phyloP scores from a whole-genome alignment of 2,113 vertebrate species.

The Dasyornis broadbenti region DNA sequence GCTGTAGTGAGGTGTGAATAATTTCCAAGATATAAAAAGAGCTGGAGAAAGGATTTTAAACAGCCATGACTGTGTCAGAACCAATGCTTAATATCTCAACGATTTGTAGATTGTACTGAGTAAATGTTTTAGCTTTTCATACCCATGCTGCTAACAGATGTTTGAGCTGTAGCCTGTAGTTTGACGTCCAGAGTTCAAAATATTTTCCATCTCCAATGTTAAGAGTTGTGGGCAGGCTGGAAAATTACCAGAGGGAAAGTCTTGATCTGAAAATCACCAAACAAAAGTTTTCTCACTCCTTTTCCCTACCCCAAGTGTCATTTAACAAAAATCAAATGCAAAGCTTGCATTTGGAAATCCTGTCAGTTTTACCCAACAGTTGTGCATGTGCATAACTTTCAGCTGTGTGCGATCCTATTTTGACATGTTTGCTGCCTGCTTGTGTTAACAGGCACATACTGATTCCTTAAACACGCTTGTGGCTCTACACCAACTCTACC shows the following conservation, averaged over 20 bases:
- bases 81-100: not conserved
- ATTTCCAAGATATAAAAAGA: not conserved
- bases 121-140: not conserved
- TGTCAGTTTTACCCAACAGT: not conserved
- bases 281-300: not conserved
- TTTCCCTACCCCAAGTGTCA: not conserved
- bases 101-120: not conserved
- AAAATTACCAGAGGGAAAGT: not conserved
- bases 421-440: slow-evolving; percentile 24
- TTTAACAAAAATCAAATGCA: not conserved
- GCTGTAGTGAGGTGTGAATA: not conserved
- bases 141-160: not conserved
- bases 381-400: not conserved
- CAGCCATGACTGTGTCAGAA: not conserved
- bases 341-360: not conserved
- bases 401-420: not conserved
- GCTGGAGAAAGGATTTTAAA: not conserved
- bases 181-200: not conserved
- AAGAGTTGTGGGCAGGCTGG: not conserved
- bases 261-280: not conserved
- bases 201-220: not conserved
- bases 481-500: slow-evolving; percentile 96
- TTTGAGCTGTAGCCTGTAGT: not conserved
- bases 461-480: slow-evolving; percentile 94
- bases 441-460: slow-evolving; percentile 84